Base-by-base conservation (phyloP, 2,888 invertebrate genomes). In the Stenotaenia linearis region DNA sequence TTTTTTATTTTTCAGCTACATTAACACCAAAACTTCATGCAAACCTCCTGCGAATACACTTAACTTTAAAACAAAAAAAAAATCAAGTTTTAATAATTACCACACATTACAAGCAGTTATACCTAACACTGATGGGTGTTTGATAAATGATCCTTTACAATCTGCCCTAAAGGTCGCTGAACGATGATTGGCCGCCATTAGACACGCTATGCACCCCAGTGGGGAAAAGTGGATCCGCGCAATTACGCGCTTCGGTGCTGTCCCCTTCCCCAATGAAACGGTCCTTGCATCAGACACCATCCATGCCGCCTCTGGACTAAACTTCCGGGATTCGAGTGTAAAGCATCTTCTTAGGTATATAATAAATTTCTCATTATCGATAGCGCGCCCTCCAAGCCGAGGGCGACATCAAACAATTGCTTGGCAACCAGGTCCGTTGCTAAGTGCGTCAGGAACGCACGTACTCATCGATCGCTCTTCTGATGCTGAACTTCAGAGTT, bases 281-380 rank as follows among this genome's bases (percentile, higher is more conserved):
- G 69, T 69, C 69, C 28, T 69, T 50, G 18, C 21, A 50, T 50
- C 50, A 50, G 50, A 28, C 69, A 25, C 28, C 28, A 69, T 25
- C 69, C 69, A 25, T n/a, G 25, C 25, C 28, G 12, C 69, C 15
- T 28, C 69, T 69, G 69, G 69, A 69, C 69, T 10, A 69, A 69
- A 69, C 69, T 28, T 69, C 69, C 69, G 69, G 69, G 69, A 69
- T 69, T 69, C 69, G 10, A 69, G 69, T 69, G 69, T 69, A 69
- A 69, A 69, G 69, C 69, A 28, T 69, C 69, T 69, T 69, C 69
- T 23, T 69, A 25, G 28, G 69, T 69, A 69, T 69, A 69, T 69
- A 69, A 69, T 69, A 69, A 69, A 69, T 69, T 69, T 69, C 69
- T 69, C 69, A 69, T 69, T 69, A 69, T 69, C 69, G 69, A 69